Conservation (phyloP, 2,113 vertebrate species). For the Pelobates fuscus region DNA sequence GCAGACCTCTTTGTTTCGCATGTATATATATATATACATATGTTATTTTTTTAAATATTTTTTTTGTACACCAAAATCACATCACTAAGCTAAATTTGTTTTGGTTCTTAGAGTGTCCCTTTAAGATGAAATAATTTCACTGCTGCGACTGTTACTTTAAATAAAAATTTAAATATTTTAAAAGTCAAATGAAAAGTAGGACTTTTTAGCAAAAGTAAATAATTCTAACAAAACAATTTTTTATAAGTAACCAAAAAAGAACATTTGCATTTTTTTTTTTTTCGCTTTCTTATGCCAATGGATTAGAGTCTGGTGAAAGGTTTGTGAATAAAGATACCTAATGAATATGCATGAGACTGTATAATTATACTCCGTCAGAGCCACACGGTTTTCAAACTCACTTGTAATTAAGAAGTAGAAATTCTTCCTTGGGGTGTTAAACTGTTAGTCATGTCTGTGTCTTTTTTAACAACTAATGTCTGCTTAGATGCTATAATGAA, state of each 20-base stretch:
- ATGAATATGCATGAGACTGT: slow-evolving; percentile 36
- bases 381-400: slow-evolving; percentile 15
- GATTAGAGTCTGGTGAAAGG: slow-evolving; percentile 7
- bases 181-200: too few relatives aligned
- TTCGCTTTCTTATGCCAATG: neutral
- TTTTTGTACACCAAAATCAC: too few relatives aligned
- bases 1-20: too few relatives aligned
- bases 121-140: too few relatives aligned
- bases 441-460: neutral
- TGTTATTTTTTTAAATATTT: too few relatives aligned
- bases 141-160: too few relatives aligned
- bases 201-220: too few relatives aligned
- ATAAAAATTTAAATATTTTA: too few relatives aligned
- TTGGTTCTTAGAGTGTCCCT: too few relatives aligned
- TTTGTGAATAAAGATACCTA: slow-evolving; percentile 27
- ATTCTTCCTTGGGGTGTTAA: slow-evolving; percentile 35
- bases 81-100: too few relatives aligned
- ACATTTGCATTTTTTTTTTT: slow-evolving; percentile 9
- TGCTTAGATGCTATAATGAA: neutral
- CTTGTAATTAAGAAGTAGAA: slow-evolving; percentile 37
- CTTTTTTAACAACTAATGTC: neutral
- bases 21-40: too few relatives aligned
- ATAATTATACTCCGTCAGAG: slow-evolving; percentile 32
- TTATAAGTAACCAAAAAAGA: slow-evolving; percentile 17
- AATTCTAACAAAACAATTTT: too few relatives aligned